phyloP scores from a whole-genome alignment of 2,888 invertebrate species.

The Amitus sp. region DNA sequence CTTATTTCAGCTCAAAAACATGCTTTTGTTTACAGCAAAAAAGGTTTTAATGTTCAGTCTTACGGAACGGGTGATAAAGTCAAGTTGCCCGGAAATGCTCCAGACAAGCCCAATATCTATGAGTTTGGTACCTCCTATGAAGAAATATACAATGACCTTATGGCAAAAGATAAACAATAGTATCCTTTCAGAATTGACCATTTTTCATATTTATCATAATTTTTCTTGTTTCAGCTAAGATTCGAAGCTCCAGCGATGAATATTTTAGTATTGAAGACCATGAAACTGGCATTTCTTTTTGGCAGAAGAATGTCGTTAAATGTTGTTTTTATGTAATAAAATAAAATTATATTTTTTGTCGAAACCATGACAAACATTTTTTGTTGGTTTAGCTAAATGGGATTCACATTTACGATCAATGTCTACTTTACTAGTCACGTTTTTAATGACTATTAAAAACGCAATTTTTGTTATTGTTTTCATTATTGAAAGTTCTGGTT shows the following conservation, averaged over 20 bases:
- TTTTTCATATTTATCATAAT: background rate
- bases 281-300: no score
- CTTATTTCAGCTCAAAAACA: constrained; percentile 4
- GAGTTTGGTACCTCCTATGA: constrained; percentile 97
- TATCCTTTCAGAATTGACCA: constrained; percentile 68
- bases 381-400: no score
- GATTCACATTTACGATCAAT: no score
- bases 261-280: background rate
- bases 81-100: constrained; percentile 94
- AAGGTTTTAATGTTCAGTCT: constrained; percentile 94
- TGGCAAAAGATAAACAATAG: constrained; percentile 90
- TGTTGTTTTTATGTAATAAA: no score
- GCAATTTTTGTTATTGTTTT: no score
- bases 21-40: constrained; percentile 75
- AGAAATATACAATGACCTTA: constrained; percentile 92
- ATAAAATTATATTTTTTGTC: no score
- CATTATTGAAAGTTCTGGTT: no score
- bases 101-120: constrained; percentile 95
- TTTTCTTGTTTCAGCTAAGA: constrained; percentile 5
- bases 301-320: no score
- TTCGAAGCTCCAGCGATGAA: background rate
- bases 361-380: no score
- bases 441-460: no score
- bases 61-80: constrained; percentile 96
- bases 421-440: no score